Conservation (phyloP, 2,113 vertebrate species). For the Chascanopsetta lugubris region DNA sequence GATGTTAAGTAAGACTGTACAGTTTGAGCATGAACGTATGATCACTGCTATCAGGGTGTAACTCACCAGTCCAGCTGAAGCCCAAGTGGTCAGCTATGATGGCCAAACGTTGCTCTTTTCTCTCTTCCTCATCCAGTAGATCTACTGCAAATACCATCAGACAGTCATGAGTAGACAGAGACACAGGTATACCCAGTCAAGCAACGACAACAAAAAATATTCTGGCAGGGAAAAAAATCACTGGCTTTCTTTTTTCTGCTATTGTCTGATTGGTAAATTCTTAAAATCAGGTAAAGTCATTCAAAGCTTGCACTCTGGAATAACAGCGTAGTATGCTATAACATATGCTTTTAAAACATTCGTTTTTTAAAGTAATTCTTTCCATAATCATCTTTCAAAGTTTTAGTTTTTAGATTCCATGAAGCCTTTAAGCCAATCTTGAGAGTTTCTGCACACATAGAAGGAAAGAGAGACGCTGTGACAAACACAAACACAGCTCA, state of each 20-base stretch:
- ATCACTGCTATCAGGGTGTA: neutral
- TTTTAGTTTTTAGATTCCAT: slow-evolving; percentile 31
- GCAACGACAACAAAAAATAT: neutral
- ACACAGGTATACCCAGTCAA: slow-evolving; percentile 26
- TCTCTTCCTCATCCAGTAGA: slow-evolving; percentile 89
- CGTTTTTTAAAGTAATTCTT: neutral
- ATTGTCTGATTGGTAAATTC: slow-evolving; percentile 1
- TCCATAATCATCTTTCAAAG: slow-evolving; percentile 3
- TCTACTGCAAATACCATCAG: slow-evolving; percentile 87
- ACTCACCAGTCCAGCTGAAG: slow-evolving; percentile 97
- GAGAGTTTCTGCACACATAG: slow-evolving; percentile 85
- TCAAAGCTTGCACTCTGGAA: neutral
- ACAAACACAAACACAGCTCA: slow-evolving; percentile 83
- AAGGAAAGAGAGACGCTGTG: slow-evolving; percentile 74
- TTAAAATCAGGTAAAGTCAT: neutral
- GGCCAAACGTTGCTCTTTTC: slow-evolving; percentile 89
- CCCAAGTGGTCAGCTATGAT: slow-evolving; percentile 95
- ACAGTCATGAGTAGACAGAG: slow-evolving; percentile 58
- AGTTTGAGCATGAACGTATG: neutral
- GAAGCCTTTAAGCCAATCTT: slow-evolving; percentile 87
- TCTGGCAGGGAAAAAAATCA: slow-evolving; percentile 47
- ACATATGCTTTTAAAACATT: neutral
- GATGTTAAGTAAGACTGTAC: neutral
- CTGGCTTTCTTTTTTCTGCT: slow-evolving; percentile 70
- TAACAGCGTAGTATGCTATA: neutral